These are phyloP conservation scores for Stramonita haemastoma DNA, from an alignment of 2,888 invertebrate genomes.

Conservation along the genomic window DNA sequence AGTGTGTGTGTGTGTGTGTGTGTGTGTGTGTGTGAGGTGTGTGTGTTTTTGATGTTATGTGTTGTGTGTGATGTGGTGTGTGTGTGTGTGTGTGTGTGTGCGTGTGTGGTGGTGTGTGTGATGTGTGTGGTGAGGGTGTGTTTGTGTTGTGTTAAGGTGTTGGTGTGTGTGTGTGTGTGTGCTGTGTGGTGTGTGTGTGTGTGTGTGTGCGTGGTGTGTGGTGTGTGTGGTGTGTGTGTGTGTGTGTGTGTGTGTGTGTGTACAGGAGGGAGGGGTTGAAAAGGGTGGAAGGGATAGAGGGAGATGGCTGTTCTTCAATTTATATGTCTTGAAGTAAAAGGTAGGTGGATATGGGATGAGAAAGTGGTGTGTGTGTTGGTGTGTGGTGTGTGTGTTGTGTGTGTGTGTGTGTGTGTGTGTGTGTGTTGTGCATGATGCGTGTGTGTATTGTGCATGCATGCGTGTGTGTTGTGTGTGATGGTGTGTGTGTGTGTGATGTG, in stretches of 20 bases:
- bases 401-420: neutral
- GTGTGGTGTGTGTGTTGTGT: neutral
- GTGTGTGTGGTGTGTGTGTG: neutral
- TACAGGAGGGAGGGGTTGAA: no score
- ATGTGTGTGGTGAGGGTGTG: neutral
- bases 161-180: neutral
- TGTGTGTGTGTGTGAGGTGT: no score
- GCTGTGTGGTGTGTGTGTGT: neutral
- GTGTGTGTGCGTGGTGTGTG: neutral
- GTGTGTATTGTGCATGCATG: neutral
- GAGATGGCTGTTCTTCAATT: no score
- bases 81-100: no score
- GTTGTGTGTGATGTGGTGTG: neutral
- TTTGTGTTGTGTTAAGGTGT: neutral
- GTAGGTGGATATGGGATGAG: neutral
- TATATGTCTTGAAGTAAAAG: no score
- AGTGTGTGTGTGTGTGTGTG: no score
- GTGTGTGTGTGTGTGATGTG: conserved; percentile 21
- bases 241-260: neutral
- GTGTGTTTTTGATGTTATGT: no score
- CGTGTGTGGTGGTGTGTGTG: neutral
- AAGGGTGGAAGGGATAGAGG: no score
- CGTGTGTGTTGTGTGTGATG: neutral
- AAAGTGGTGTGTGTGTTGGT: neutral
- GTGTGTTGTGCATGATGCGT: no score